Conservation (phyloP, 2,113 vertebrate genomes). For the Paradisaea rubra region DNA sequence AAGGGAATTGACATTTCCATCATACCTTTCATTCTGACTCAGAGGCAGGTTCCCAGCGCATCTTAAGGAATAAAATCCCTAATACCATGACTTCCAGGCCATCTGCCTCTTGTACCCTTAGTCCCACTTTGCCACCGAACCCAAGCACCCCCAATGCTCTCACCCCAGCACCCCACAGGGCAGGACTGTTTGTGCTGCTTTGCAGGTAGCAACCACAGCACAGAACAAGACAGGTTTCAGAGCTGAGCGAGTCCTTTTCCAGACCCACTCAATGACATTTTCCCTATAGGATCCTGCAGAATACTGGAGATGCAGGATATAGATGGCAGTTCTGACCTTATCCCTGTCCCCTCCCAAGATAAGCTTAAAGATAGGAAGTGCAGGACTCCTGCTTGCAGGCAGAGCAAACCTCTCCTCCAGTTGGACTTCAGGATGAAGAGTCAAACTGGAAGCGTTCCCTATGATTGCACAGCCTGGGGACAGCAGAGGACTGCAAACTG, state of each 20-base stretch:
- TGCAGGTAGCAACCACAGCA: neutral
- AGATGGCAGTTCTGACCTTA: neutral
- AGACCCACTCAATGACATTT: neutral
- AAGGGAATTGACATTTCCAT: neutral
- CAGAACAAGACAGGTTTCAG: neutral
- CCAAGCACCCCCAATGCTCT: accelerated
- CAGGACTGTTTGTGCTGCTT: neutral
- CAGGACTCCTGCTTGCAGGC: neutral
- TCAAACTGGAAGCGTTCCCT: neutral
- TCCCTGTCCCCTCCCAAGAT: neutral
- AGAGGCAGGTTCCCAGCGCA: neutral
- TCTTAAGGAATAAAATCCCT: neutral
- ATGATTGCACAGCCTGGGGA: neutral
- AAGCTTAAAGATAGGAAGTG: neutral
- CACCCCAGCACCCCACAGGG: neutral
- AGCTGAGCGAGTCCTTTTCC: neutral
- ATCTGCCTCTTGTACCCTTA: neutral
- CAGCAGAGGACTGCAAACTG: neutral
- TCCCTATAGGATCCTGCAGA: neutral
- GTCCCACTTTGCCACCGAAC: neutral
- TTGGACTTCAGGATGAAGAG: neutral
- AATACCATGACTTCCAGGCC: neutral
- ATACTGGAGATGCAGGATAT: neutral
- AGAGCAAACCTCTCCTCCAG: neutral
- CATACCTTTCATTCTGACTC: neutral